These are phyloP conservation scores for Arothron firmamentum DNA, from an alignment of 2,113 vertebrate genomes.

Conservation along the genomic window DNA sequence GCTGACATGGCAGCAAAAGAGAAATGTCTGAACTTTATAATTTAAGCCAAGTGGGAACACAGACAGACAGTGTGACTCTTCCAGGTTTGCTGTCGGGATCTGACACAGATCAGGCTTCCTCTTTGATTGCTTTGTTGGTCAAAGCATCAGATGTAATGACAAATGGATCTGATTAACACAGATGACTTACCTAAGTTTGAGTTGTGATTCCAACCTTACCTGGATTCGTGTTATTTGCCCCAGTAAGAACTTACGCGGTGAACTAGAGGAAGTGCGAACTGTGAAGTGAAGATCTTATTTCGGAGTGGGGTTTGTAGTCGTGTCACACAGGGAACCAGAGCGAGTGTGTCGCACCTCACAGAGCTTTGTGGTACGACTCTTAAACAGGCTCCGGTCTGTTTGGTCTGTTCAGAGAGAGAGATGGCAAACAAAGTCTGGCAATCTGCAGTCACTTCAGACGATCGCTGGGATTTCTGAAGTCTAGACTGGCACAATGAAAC, in stretches of 20 bases:
- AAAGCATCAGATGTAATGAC: too few relatives aligned
- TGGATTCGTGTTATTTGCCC: neutral
- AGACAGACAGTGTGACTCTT: neutral
- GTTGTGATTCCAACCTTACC: neutral
- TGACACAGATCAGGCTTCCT: too few relatives aligned
- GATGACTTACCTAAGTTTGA: neutral
- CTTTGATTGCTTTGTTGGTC: too few relatives aligned
- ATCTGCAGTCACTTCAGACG: slow-evolving; percentile 22
- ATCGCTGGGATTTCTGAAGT: slow-evolving; percentile 27
- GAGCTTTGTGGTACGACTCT: slow-evolving; percentile 30
- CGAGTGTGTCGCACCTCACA: slow-evolving; percentile 25
- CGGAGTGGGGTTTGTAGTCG: slow-evolving; percentile 10
- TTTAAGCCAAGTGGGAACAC: neutral
- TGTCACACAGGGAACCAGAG: slow-evolving; percentile 4
- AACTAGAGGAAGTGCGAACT: neutral
- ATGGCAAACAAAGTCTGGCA: slow-evolving; percentile 22
- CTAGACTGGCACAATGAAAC: slow-evolving; percentile 2
- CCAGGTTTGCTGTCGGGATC: too few relatives aligned
- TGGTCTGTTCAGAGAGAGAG: slow-evolving; percentile 29
- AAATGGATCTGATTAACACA: neutral
- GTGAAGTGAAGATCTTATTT: slow-evolving; percentile 8
- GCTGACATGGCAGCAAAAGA: neutral
- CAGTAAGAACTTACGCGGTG: neutral
- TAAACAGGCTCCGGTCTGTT: slow-evolving; percentile 29
- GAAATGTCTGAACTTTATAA: neutral